Evolutionary conservation across 1,140 invertebrate genomes (phyloP).

Genomic region (Plectrocnemia conspersa): DNA sequence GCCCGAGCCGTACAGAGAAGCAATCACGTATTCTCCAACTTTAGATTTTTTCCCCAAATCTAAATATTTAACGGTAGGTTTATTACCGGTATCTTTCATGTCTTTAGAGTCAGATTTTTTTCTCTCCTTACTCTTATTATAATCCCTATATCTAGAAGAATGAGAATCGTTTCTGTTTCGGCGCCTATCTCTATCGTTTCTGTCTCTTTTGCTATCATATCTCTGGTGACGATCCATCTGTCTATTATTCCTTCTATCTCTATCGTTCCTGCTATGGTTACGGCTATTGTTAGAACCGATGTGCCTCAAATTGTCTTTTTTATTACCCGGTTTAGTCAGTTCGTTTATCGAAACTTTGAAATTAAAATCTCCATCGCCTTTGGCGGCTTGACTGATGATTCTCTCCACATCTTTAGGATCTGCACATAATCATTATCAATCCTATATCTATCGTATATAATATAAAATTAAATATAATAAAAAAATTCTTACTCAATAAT

Average conservation of each 20-base stretch:
- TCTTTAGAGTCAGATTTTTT: slow-evolving; percentile 36
- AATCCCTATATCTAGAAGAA: slow-evolving; percentile 18
- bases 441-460: too few relatives aligned
- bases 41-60: neutral
- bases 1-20: neutral
- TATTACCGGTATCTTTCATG: neutral
- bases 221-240: neutral
- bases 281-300: neutral
- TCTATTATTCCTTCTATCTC: slow-evolving; percentile 23
- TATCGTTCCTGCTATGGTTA: slow-evolving; percentile 36
- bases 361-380: slow-evolving; percentile 37
- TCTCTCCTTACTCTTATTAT: slow-evolving; percentile 41
- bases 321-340: neutral
- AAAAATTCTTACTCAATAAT: slow-evolving; percentile 15
- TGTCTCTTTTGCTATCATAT: neutral
- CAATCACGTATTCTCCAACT: neutral
- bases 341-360: neutral
- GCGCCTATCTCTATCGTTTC: slow-evolving; percentile 9
- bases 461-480: too few relatives aligned
- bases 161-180: slow-evolving; percentile 27
- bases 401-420: slow-evolving; percentile 45
- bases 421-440: too few relatives aligned
- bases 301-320: neutral
- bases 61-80: neutral
- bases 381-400: slow-evolving; percentile 45